These are phyloP conservation scores for Laspeyria flexula DNA, from an alignment of 2,888 invertebrate genomes.

Conservation along the genomic window DNA sequence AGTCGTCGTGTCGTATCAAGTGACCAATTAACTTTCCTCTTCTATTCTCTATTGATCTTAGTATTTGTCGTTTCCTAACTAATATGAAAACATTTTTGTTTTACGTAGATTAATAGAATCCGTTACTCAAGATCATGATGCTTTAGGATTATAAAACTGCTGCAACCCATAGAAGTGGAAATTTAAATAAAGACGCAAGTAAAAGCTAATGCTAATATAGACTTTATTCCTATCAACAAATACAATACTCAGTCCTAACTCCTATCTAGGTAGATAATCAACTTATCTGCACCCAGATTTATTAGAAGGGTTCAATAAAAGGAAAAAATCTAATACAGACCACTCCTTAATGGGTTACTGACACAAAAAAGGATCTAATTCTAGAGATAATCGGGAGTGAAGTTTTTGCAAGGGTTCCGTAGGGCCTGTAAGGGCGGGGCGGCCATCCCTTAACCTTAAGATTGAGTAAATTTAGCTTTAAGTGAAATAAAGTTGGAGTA, in stretches of 20 bases:
- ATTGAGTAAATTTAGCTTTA: slow-evolving; percentile 22
- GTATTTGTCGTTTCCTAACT: too few relatives aligned
- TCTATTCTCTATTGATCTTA: too few relatives aligned
- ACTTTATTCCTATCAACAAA: background rate
- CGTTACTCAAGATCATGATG: too few relatives aligned
- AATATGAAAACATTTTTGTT: too few relatives aligned
- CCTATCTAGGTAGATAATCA: background rate
- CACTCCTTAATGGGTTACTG: slow-evolving; percentile 59
- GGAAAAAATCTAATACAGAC: slow-evolving; percentile 56
- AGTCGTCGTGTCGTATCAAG: too few relatives aligned
- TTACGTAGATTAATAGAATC: too few relatives aligned
- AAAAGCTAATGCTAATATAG: background rate
- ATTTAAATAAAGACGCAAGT: too few relatives aligned
- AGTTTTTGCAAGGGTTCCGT: slow-evolving; percentile 51
- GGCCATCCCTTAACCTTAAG: slow-evolving; percentile 24
- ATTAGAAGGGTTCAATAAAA: slow-evolving; percentile 37
- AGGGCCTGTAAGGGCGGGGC: slow-evolving; percentile 53
- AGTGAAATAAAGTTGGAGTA: slow-evolving; percentile 21
- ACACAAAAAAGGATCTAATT: slow-evolving; percentile 69
- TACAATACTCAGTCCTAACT: background rate
- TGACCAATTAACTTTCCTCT: too few relatives aligned
- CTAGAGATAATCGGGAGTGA: slow-evolving; percentile 56
- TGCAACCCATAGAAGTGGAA: too few relatives aligned
- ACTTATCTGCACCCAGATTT: slow-evolving; percentile 23
- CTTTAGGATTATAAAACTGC: too few relatives aligned